These are phyloP conservation scores for Crossocerus cetratus DNA, from an alignment of 2,888 invertebrate genomes.

Conservation along the genomic window DNA sequence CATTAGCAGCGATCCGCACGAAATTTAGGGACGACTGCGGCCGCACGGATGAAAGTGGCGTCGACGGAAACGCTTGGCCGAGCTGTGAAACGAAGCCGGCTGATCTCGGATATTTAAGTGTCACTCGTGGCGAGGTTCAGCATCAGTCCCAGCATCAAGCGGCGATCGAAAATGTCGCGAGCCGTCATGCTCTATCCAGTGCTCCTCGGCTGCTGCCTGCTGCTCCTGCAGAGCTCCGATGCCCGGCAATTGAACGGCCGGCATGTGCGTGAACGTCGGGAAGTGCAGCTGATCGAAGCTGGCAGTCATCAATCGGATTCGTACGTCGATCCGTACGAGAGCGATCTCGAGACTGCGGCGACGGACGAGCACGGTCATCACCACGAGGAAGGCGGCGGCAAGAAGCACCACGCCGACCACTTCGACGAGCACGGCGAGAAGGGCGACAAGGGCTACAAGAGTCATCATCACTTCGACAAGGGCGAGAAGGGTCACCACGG, in stretches of 20 bases:
- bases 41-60: conserved; percentile 52
- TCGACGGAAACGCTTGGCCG: conserved; percentile 41
- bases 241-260: conserved; percentile 50
- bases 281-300: conserved; percentile 2
- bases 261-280: conserved; percentile 31
- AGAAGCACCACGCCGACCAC: conserved; percentile 76
- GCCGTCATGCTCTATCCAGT: conserved; percentile 28
- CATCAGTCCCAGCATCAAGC: conserved; percentile 60
- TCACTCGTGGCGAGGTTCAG: conserved; percentile 45
- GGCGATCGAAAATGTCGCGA: conserved; percentile 47
- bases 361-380: conserved; percentile 62
- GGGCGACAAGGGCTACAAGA: conserved; percentile 78
- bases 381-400: conserved; percentile 73
- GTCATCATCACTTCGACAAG: conserved; percentile 77
- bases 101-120: conserved; percentile 69
- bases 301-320: neutral
- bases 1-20: conserved; percentile 11
- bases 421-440: conserved; percentile 79
- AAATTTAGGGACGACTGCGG: conserved; percentile 45
- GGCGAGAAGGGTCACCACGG: conserved; percentile 88
- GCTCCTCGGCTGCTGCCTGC: conserved; percentile 36
- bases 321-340: conserved; percentile 11
- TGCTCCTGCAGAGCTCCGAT: conserved; percentile 45
- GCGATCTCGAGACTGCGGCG: conserved; percentile 66
- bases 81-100: conserved; percentile 48